phyloP scores from a whole-genome alignment of 2,113 vertebrate species.

The Cephalopterus ornatus region DNA sequence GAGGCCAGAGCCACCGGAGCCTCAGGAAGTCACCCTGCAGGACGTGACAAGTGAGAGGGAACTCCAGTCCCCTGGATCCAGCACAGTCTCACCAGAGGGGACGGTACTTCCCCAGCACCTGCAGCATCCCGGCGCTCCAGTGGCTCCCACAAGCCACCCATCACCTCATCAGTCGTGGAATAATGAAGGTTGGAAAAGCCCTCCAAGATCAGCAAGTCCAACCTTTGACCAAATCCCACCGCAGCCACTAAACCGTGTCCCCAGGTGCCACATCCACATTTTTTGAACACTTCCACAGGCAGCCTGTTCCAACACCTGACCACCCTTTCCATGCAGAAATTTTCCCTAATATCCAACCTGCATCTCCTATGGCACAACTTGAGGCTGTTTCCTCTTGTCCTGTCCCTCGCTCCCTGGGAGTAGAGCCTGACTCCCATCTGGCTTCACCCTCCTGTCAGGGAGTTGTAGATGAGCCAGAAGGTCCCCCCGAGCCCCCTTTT shows the following conservation, averaged over 20 bases:
- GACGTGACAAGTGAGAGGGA: rapidly evolving
- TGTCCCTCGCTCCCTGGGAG: not conserved
- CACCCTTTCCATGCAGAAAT: rapidly evolving
- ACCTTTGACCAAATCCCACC: not conserved
- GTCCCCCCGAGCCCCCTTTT: no score
- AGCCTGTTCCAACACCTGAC: not conserved
- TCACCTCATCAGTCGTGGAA: rapidly evolving
- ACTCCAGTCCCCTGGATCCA: rapidly evolving
- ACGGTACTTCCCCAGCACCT: not conserved
- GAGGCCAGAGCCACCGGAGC: rapidly evolving
- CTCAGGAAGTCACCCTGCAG: not conserved
- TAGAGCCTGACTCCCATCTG: not conserved
- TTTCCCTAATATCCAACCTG: rapidly evolving
- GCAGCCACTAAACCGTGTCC: not conserved
- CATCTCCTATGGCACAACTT: not conserved
- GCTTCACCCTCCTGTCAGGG: not conserved
- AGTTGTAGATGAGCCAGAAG: not conserved
- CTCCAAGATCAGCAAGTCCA: not conserved
- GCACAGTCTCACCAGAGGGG: not conserved
- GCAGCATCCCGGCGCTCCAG: not conserved
- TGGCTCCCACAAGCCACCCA: not conserved
- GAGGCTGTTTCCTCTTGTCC: not conserved
- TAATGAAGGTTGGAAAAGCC: not conserved
- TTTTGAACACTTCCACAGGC: not conserved
- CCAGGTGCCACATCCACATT: not conserved